Evolutionary conservation across 2,888 invertebrate species (phyloP).

Genomic region (Tetrapedia diversipes): DNA sequence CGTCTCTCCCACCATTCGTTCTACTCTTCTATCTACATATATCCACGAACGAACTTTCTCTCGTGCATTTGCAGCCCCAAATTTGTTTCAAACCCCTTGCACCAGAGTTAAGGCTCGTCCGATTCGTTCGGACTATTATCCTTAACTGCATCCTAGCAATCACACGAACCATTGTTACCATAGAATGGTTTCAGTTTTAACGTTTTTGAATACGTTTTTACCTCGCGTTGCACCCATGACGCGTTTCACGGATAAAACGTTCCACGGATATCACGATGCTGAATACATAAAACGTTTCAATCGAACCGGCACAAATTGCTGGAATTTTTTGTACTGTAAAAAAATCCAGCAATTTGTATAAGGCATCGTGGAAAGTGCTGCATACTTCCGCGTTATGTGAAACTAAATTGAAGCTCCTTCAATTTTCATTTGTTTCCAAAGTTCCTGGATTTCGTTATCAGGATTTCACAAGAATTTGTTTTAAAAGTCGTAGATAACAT

Average conservation of each 20-base stretch:
- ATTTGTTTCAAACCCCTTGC: constrained; percentile 68
- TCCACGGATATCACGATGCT: background rate
- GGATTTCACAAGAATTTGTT: too few species aligned
- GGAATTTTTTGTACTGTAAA: background rate
- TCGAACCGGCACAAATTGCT: background rate
- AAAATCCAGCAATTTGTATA: background rate
- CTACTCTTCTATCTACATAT: constrained; percentile 42
- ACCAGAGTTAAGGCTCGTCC: constrained; percentile 63
- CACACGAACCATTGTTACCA: constrained; percentile 62
- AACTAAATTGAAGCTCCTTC: background rate
- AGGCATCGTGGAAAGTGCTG: background rate
- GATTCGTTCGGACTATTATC: constrained; percentile 70
- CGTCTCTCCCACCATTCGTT: constrained; percentile 50
- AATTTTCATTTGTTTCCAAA: background rate
- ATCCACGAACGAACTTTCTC: constrained; percentile 59
- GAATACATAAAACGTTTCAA: constrained; percentile 2
- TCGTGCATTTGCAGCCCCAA: constrained; percentile 64
- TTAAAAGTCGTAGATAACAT: background rate
- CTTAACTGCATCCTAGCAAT: constrained; percentile 65
- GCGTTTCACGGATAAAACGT: constrained; percentile 21
- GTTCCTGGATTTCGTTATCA: too few species aligned
- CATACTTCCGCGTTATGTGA: too few species aligned
- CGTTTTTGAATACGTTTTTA: constrained; percentile 37
- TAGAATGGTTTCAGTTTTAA: constrained; percentile 50
- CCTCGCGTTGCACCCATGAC: background rate